phyloP scores from a whole-genome alignment of 2,797 vertebrate genomes.

The Gila robusta region DNA sequence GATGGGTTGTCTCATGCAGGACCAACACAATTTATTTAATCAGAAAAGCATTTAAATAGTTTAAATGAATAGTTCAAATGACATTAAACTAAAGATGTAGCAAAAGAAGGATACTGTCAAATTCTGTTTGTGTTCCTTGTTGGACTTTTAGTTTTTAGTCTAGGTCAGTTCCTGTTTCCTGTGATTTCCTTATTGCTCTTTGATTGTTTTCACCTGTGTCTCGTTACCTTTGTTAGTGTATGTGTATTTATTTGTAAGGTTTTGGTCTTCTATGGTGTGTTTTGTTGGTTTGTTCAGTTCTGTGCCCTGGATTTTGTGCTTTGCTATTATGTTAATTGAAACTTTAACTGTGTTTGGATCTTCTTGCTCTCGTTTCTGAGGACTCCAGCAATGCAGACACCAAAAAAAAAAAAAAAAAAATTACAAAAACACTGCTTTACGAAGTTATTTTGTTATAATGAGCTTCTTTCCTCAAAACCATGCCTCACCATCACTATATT shows the following conservation, averaged over 20 bases:
- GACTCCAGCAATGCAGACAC: background rate
- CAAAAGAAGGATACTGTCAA: background rate
- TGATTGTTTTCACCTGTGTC: background rate
- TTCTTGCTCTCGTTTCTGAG: background rate
- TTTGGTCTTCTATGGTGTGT: accelerated
- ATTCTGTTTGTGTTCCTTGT: background rate
- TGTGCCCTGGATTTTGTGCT: accelerated
- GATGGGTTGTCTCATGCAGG: background rate
- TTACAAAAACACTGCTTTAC: background rate
- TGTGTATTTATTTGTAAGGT: background rate
- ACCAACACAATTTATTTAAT: background rate
- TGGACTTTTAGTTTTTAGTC: background rate
- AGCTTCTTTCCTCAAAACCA: background rate
- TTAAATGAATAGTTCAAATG: background rate
- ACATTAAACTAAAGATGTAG: background rate
- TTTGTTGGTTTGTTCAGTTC: background rate
- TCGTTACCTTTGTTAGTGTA: background rate
- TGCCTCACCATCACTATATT: background rate
- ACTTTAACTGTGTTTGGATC: background rate
- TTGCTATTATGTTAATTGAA: no score
- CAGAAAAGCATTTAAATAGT: background rate
- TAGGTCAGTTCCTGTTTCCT: background rate
- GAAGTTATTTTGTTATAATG: background rate
- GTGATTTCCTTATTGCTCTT: background rate
- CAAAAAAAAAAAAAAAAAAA: no score